A percentile compares a stretch with the other conserved stretches of the same genome.
Conservation (phyloP, 2,888 invertebrate species). For the Drepana falcataria region DNA sequence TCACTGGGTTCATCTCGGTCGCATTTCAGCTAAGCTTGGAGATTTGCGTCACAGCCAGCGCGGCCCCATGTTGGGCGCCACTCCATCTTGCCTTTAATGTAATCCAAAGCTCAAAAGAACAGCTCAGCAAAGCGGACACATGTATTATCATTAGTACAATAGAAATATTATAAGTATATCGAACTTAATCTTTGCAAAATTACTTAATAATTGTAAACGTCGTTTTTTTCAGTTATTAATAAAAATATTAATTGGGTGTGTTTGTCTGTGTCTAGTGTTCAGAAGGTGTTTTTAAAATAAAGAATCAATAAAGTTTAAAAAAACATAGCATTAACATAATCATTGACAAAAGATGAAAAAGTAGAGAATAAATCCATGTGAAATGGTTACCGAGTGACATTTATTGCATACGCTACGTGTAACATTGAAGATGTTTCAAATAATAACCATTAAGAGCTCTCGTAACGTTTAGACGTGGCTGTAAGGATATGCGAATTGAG, state of each 20-base stretch:
- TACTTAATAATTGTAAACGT: no score
- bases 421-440: background rate
- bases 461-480: background rate
- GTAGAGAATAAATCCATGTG: background rate
- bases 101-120: background rate
- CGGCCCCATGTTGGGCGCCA: background rate
- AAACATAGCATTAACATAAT: no score
- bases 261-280: no score
- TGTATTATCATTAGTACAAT: background rate
- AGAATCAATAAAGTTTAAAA: no score
- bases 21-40: background rate
- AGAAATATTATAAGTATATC: no score
- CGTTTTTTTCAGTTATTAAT: no score
- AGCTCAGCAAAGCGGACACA: background rate
- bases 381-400: background rate
- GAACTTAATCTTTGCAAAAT: no score
- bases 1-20: background rate
- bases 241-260: no score
- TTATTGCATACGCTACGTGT: background rate
- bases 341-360: background rate
- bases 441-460: background rate
- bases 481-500: no score
- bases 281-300: no score
- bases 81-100: background rate
- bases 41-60: background rate